Base-by-base conservation (phyloP, 2,113 vertebrate genomes). In the Telmatochromis sp. region DNA sequence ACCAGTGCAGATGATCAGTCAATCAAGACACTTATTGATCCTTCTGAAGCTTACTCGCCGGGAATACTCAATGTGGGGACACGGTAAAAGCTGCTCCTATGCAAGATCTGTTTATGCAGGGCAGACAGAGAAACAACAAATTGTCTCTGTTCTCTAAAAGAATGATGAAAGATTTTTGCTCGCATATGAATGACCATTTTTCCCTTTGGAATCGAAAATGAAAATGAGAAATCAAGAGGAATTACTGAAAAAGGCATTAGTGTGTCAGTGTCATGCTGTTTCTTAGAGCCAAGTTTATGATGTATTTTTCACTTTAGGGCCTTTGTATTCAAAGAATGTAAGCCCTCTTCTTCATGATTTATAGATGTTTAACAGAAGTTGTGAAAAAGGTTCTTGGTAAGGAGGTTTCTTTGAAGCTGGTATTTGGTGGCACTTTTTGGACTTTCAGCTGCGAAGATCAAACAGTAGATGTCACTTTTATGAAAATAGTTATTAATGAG, bases 1-100 rank as follows among this genome's bases (percentile, higher is more conserved):
- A 71, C 26, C 47, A 87, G 40, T 80, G 15, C 50, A 85, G 71
- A 87, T 80, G 58, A 90, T 88, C 85, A 89, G 71, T 83, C 21
- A 89, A 50, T 79, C 42, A 86, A 51, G 75, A 78, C 42, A 80
- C 13, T 55, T 81, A 94, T 90, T 84, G 88, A 92, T 91, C 73
- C 23, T 55, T 63, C 3, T 51, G 83, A 19, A 37, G 80, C 28
- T 55, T 37, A 21, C 68, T 31, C 26, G 54, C 17, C 37, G 11
- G 42, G 37, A 89, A 81, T 57, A 75, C 42, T 82, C 82, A 84
- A 85, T 82, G 68, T 8, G 37, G 47, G 47, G 75, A 90, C 40
- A 89, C 37, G n/a, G 80, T 26, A 75, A 82, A 50, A 57, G 40
- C 45, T 35, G 14, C 9, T 80, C 3, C 35, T 37, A 5, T 10